Conservation (phyloP, 2,888 invertebrate species). For the Clepsis dumicolana region DNA sequence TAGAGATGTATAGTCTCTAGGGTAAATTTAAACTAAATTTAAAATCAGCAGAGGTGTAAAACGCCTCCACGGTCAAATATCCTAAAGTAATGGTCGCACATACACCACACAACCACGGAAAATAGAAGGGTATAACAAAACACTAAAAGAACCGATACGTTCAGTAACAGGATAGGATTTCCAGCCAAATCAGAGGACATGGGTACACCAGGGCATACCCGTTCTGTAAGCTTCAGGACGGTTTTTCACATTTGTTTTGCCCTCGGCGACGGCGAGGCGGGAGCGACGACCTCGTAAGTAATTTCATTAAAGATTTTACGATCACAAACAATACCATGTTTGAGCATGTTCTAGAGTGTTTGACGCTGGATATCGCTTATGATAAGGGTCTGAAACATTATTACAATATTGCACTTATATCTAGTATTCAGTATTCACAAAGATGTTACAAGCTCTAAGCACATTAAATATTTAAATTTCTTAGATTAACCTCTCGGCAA, state of each 20-base stretch:
- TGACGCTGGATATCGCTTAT: conserved; percentile 42
- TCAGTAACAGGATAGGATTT: conserved; percentile 10
- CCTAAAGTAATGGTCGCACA: neutral
- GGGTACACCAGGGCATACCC: neutral
- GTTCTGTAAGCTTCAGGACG: conserved; percentile 3
- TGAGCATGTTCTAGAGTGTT: conserved; percentile 49
- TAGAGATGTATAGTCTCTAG: too few species aligned
- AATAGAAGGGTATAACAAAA: conserved; percentile 43
- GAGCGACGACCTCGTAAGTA: conserved; percentile 53
- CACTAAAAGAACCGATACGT: conserved; percentile 19
- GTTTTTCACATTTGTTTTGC: conserved; percentile 56
- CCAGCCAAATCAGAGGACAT: neutral
- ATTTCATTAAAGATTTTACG: conserved; percentile 73
- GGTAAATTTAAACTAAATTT: neutral
- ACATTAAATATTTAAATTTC: too few species aligned
- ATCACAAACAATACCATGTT: conserved; percentile 60
- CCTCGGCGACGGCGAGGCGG: conserved; percentile 54
- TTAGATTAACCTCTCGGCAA: too few species aligned
- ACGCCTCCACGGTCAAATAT: neutral
- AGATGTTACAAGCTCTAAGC: neutral
- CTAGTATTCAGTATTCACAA: neutral
- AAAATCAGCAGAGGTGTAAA: neutral
- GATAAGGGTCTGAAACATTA: neutral
- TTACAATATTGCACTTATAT: neutral
- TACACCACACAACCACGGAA: conserved; percentile 32